These are phyloP conservation scores for Busseola fusca DNA, from an alignment of 2,888 invertebrate genomes.

Conservation along the genomic window DNA sequence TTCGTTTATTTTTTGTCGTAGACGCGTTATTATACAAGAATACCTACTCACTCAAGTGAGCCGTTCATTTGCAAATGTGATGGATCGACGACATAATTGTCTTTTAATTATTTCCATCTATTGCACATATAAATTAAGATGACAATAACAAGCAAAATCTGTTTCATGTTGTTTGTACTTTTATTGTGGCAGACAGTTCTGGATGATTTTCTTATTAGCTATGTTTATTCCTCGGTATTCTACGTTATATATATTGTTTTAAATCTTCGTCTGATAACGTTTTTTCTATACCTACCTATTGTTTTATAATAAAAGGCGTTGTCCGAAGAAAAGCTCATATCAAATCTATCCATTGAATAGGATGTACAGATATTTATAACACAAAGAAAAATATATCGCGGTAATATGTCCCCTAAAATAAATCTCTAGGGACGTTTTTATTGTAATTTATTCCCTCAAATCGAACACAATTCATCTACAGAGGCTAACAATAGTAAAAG, in stretches of 20 bases:
- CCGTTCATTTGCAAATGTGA: conserved; percentile 2
- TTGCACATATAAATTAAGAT: not conserved
- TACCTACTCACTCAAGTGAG: not conserved
- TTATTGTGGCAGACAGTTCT: conserved; percentile 27
- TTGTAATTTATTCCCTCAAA: conserved; percentile 60
- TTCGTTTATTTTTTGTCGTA: conserved; percentile 34
- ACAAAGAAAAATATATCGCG: conserved; percentile 51
- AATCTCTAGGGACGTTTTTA: conserved; percentile 51
- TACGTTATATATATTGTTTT: not conserved
- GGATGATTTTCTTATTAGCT: conserved; percentile 48
- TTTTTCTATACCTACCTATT: not conserved
- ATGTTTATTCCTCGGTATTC: conserved; percentile 53
- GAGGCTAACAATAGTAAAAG: conserved; percentile 67
- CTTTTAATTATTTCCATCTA: not conserved
- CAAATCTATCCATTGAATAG: conserved; percentile 9
- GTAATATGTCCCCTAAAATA: conserved; percentile 45
- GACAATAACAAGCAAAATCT: not conserved
- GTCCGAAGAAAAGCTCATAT: conserved; percentile 9
- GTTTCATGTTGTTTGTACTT: not conserved
- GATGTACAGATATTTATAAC: conserved; percentile 24
- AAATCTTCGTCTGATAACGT: not conserved
- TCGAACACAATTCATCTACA: conserved; percentile 64
- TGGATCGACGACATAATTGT: not conserved
- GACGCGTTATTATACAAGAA: conserved; percentile 12
- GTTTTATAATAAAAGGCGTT: not conserved